Evolutionary conservation across 2,113 vertebrate genomes (phyloP).

Genomic region (western clawed frog (Xenopus tropicalis)): UCB_Xtro_10.0 CM004448.2:62436001-62436500

Average conservation of each 20-base stretch:
- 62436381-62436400: slow-evolving; percentile 30
- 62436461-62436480: slow-evolving; percentile 31
- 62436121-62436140: too few species aligned
- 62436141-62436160: too few species aligned
- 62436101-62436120: too few species aligned
- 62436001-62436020: too few species aligned
- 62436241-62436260: slow-evolving; percentile 30
- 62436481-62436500: slow-evolving; percentile 21
- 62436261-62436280: slow-evolving; percentile 34
- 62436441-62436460: slow-evolving; percentile 2
- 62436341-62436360: slow-evolving; percentile 41
- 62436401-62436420: slow-evolving; percentile 27
- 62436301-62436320: slow-evolving; percentile 39
- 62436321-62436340: slow-evolving; percentile 40
- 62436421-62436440: slow-evolving; percentile 35
- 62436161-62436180: too few species aligned
- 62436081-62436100: too few species aligned
- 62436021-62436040: too few species aligned
- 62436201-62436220: slow-evolving; percentile 21
- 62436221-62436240: slow-evolving; percentile 21
- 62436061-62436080: too few species aligned
- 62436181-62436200: too few species aligned
- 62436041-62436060: too few species aligned
- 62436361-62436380: slow-evolving; percentile 38
- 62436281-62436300: slow-evolving; percentile 36